phyloP scores from a whole-genome alignment of 2,888 invertebrate genomes.

The Anagyrus pseudococci region DNA sequence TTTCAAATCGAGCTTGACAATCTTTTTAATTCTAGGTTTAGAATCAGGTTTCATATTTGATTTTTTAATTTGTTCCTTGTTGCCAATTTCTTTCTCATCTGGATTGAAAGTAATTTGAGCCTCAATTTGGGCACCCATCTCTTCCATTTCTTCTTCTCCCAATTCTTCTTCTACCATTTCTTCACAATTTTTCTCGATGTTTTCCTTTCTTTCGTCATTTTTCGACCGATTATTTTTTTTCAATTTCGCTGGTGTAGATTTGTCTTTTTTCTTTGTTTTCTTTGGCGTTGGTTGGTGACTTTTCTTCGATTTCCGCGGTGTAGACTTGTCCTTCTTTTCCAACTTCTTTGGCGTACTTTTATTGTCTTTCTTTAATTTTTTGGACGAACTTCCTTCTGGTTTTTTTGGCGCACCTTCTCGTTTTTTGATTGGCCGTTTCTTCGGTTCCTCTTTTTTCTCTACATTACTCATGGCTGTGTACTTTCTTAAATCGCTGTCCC shows the following conservation, averaged over 20 bases:
- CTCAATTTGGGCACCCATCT: too few species aligned
- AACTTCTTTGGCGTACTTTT: neutral
- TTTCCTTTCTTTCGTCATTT: neutral
- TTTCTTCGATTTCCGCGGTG: constrained; percentile 4
- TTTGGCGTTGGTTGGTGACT: neutral
- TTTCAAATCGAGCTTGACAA: neutral
- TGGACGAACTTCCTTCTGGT: neutral
- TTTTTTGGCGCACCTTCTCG: neutral
- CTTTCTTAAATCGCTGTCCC: constrained; percentile 27
- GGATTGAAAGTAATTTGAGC: too few species aligned
- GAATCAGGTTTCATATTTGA: too few species aligned
- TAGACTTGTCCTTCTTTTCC: neutral
- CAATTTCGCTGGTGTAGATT: constrained; percentile 1
- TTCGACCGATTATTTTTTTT: neutral
- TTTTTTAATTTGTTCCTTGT: neutral
- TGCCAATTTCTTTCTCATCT: neutral
- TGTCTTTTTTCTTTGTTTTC: neutral
- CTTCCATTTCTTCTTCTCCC: neutral
- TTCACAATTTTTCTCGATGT: neutral
- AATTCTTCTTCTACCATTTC: neutral
- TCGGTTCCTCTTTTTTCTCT: neutral
- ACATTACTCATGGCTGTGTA: neutral
- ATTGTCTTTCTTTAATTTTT: constrained; percentile 2
- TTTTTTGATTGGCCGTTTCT: neutral
- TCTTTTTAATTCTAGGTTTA: too few species aligned